Evolutionary conservation across 2,797 vertebrate species (phyloP).

Genomic region (Tragelaphus oryx): DNA sequence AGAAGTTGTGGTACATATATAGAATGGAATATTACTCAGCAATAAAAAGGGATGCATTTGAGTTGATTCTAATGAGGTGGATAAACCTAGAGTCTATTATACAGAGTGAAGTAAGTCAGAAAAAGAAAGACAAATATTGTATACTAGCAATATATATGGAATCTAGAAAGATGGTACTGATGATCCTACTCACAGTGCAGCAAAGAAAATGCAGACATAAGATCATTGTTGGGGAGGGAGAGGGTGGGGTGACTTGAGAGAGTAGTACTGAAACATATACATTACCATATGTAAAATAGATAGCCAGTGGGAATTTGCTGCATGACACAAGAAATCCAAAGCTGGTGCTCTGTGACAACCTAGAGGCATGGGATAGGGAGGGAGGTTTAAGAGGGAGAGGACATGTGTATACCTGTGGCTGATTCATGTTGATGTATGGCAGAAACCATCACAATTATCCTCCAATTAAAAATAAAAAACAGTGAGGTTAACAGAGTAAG

Average conservation of each 20-base stretch:
- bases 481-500: not conserved
- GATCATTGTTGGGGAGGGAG: not conserved
- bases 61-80: not conserved
- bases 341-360: not conserved
- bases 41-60: not conserved
- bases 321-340: not conserved
- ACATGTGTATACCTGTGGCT: not conserved
- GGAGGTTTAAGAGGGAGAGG: not conserved
- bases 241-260: not conserved
- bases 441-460: not conserved
- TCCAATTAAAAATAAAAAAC: not conserved
- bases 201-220: not conserved
- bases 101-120: not conserved
- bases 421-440: not conserved
- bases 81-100: not conserved
- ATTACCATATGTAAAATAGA: not conserved
- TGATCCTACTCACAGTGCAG: not conserved
- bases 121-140: not conserved
- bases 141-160: not conserved
- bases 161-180: not conserved
- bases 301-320: not conserved
- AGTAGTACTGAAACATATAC: not conserved
- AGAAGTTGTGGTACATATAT: not conserved
- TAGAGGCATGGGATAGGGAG: not conserved
- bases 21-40: not conserved